Evolutionary conservation across 2,888 invertebrate genomes (phyloP).

Genomic region (Drosophila setosimentum): DNA sequence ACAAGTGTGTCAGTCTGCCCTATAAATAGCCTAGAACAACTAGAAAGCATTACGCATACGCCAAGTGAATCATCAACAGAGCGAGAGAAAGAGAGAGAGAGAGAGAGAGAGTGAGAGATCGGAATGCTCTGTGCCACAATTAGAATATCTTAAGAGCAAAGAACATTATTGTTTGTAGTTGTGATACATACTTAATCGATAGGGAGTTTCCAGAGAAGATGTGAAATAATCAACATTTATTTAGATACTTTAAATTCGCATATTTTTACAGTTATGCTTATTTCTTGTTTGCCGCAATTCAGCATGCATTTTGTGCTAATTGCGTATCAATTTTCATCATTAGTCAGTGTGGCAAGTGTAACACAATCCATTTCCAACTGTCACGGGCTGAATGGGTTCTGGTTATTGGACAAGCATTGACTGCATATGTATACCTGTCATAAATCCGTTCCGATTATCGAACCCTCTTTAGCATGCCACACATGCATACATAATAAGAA

Average conservation of each 20-base stretch:
- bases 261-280: not conserved
- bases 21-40: conserved; percentile 37
- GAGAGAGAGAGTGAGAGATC: not conserved
- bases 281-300: not conserved
- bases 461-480: conserved; percentile 19
- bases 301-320: too few species aligned
- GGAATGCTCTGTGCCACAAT: not conserved
- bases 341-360: conserved; percentile 49
- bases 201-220: not conserved
- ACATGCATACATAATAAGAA: conserved; percentile 20
- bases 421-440: conserved; percentile 39
- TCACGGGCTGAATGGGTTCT: conserved; percentile 6
- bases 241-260: not conserved
- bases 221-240: not conserved
- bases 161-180: not conserved
- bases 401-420: conserved; percentile 20
- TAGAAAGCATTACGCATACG: conserved; percentile 46
- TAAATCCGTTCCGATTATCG: conserved; percentile 53
- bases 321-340: conserved; percentile 20
- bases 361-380: conserved; percentile 35
- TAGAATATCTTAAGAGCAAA: not conserved
- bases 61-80: conserved; percentile 40
- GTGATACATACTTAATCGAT: not conserved
- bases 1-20: conserved; percentile 18
- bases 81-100: not conserved